Evolutionary conservation across 1,140 invertebrate genomes (phyloP).

Genomic region (Atta cephalotes): DNA sequence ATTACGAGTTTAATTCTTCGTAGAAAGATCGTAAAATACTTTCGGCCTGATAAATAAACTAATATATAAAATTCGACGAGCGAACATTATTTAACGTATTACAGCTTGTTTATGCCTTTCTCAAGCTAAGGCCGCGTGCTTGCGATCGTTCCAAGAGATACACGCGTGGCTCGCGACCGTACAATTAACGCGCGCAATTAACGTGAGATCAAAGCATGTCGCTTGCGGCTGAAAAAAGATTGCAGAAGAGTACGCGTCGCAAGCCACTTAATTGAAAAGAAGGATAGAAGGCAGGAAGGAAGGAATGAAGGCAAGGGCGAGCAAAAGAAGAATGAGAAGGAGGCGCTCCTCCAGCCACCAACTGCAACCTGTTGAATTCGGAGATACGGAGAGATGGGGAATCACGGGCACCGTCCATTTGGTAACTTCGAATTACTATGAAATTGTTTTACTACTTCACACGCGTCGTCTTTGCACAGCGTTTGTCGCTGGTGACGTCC

Average conservation of each 20-base stretch:
- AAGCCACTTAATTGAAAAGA: conserved; percentile 77
- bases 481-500: neutral
- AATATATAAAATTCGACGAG: neutral
- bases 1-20: neutral
- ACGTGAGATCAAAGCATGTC: conserved; percentile 45
- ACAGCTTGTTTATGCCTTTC: neutral
- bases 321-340: conserved; percentile 70
- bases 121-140: neutral
- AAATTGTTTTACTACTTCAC: conserved; percentile 43
- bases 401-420: conserved; percentile 54
- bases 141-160: neutral
- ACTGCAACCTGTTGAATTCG: conserved; percentile 83
- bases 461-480: neutral
- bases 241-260: conserved; percentile 28
- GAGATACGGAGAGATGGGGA: conserved; percentile 58
- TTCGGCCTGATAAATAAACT: neutral
- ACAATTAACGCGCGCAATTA: conserved; percentile 34
- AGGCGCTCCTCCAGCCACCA: conserved; percentile 57
- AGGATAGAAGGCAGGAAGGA: conserved; percentile 63
- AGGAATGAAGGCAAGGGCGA: conserved; percentile 50
- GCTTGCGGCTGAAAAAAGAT: conserved; percentile 38
- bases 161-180: neutral
- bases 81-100: neutral
- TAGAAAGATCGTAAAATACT: neutral
- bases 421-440: conserved; percentile 57